Evolutionary conservation across 2,888 invertebrate genomes (phyloP).

Genomic region (Petrolisthes cinctipes): DNA sequence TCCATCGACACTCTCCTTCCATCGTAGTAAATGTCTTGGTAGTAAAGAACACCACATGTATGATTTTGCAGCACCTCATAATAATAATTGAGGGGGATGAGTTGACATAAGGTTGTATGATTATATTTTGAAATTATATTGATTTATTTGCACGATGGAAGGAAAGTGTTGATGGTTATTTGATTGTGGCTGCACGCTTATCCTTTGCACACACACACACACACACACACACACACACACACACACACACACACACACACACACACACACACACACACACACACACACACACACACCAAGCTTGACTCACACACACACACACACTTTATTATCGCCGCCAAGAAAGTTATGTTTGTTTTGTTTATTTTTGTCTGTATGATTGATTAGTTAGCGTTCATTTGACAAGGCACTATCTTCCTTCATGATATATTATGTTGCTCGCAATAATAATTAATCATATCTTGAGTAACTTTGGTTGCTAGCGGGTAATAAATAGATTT

Average conservation of each 20-base stretch:
- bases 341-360: background rate
- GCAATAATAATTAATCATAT: too few species aligned
- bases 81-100: background rate
- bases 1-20: too few species aligned
- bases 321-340: background rate
- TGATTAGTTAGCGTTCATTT: too few species aligned
- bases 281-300: background rate
- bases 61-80: too few species aligned
- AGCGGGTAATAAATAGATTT: too few species aligned
- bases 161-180: too few species aligned
- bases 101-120: background rate
- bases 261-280: constrained; percentile 17
- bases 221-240: constrained; percentile 28
- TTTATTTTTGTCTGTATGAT: too few species aligned
- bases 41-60: background rate
- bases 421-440: too few species aligned
- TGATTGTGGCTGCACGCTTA: background rate
- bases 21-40: background rate
- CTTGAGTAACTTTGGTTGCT: too few species aligned
- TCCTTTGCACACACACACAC: constrained; percentile 8
- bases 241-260: constrained; percentile 23
- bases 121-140: too few species aligned
- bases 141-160: too few species aligned
- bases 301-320: constrained; percentile 16
- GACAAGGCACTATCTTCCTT: too few species aligned